phyloP scores from a whole-genome alignment of 2,797 vertebrate species.

The Gobionotothen gibberifrons region DNA sequence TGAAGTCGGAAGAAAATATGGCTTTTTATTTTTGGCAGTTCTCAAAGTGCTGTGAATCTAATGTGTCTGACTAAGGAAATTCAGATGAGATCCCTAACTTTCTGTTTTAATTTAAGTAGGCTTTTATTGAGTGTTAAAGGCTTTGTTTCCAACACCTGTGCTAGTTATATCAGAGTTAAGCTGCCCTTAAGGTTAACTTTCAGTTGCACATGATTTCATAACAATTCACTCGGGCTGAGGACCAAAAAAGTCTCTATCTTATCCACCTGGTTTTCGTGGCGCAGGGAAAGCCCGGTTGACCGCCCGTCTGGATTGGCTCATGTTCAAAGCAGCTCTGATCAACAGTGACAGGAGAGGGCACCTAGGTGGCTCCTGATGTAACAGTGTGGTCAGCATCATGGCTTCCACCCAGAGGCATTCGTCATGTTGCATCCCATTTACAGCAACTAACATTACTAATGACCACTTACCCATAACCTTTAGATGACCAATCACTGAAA shows the following conservation, averaged over 20 bases:
- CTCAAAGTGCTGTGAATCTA: slow-evolving; percentile 3
- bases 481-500: not conserved
- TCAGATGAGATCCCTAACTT: not conserved
- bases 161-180: not conserved
- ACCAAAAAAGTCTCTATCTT: not conserved
- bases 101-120: not conserved
- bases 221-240: not conserved
- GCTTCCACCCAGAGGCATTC: not conserved
- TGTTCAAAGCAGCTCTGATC: slow-evolving; percentile 16
- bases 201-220: not conserved
- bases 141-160: not conserved
- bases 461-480: not conserved
- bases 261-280: not conserved
- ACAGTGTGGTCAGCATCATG: slow-evolving; percentile 16
- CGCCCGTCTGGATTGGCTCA: slow-evolving; percentile 5
- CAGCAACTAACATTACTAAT: not conserved
- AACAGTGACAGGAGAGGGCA: slow-evolving; percentile 19
- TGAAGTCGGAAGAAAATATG: slow-evolving; percentile 37
- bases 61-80: not conserved
- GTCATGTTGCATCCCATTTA: not conserved
- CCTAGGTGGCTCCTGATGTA: slow-evolving; percentile 33
- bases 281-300: slow-evolving; percentile 4
- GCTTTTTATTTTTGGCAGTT: slow-evolving; percentile 48
- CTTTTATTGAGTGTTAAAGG: not conserved
- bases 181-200: not conserved